A percentile compares a stretch with the other conserved stretches of the same genome.
These are phyloP conservation scores for Enteromius argenteus DNA, from an alignment of 2,797 vertebrate species.

Conservation along the genomic window DNA sequence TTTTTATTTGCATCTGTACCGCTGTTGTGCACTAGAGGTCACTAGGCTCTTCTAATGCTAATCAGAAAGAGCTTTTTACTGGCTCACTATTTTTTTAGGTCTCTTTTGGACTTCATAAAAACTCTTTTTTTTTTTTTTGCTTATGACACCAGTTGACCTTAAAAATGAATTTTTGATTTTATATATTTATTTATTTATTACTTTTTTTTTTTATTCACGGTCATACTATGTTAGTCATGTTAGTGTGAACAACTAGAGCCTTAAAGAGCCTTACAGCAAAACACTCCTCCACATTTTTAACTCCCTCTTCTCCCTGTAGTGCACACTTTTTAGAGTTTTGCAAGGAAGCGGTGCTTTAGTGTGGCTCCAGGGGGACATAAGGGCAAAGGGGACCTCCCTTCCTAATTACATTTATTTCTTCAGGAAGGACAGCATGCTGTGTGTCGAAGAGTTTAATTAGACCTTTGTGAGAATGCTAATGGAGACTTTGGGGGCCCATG, in stretches of 20 bases:
- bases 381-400: conserved; percentile 35
- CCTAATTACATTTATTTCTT: conserved; percentile 53
- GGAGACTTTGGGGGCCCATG: conserved; percentile 16
- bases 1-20: conserved; percentile 6
- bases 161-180: not conserved
- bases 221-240: not conserved
- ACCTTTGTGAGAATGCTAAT: conserved; percentile 46
- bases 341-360: conserved; percentile 24
- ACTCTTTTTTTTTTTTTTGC: not conserved
- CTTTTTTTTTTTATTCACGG: not conserved
- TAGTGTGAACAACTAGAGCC: not conserved
- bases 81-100: too few species aligned
- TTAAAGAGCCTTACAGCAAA: not conserved
- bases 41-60: conserved; percentile 22
- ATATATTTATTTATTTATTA: not conserved
- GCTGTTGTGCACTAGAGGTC: conserved; percentile 43
- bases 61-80: not conserved
- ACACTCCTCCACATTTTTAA: conserved; percentile 9
- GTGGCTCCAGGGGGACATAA: conserved; percentile 38
- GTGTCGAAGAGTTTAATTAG: conserved; percentile 49
- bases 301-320: conserved; percentile 5
- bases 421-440: conserved; percentile 32
- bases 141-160: not conserved
- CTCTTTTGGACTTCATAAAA: not conserved
- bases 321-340: conserved; percentile 30